Base-by-base conservation (phyloP, 2,113 vertebrate species). In the Sceloporus tristichus region DNA sequence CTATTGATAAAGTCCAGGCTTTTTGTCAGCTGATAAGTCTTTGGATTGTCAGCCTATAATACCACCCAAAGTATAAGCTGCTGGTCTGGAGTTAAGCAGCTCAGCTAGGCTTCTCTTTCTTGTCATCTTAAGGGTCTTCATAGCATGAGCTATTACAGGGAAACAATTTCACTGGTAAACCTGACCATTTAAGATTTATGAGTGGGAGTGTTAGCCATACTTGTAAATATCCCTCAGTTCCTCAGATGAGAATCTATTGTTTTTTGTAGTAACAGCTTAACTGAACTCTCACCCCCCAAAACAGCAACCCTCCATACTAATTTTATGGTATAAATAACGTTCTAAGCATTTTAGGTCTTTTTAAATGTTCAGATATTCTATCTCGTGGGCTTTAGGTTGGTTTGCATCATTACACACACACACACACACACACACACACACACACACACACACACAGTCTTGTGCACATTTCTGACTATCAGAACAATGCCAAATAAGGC, bases 1-100 rank as follows among this genome's bases (percentile, higher is more conserved):
- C 91, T 40, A 0, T 82, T 85, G 70, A 88, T 93, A 86, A 86
- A 88, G 85, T 56, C 74, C 89, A 89, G 88, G 79, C 84, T 25
- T 13, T 88, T 9, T 75, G 29, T 87, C 79, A 59, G 87, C 83
- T 93, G 91, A 92, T 90, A 91, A 38, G 92, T 23, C 91, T 94
- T 93, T 83, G 71, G 90, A 91, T 93, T 95, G 87, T 93, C 89
- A 29, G 10, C 40, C 2, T 13, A 56, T 73, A 56, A 79, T 48
- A 82, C 82, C 82, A 4, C 13, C 48, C 87, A 78, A 79, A 89
- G 92, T 73, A 74, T 85, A 91, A 93, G 83, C 87, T 90, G 27
- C 86, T 94, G 90, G 86, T 90, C 62, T 94, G 87, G 78, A 27
- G 1, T 84, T 87, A 78, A 38, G 82, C 90, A 91, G 78, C 90